phyloP scores from a whole-genome alignment of 2,888 invertebrate genomes.

The Allacma fusca region DNA sequence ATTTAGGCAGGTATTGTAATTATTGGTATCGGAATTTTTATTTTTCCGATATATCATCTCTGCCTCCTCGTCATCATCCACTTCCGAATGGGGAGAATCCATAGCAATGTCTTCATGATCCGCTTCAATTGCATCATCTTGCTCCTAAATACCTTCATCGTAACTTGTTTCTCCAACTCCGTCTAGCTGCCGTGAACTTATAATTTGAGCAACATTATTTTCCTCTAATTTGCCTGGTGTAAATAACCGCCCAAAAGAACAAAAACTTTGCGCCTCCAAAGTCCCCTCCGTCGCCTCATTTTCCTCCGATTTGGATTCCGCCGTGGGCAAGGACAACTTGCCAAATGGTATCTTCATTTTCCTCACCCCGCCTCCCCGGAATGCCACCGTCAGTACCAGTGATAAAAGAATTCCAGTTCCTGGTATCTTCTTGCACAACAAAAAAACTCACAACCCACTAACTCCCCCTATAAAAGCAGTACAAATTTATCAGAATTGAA shows the following conservation, averaged over 20 bases:
- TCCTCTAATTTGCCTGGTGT: conserved; percentile 45
- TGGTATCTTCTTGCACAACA: no score
- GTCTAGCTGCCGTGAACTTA: conserved; percentile 83
- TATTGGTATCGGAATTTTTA: no score
- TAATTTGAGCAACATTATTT: conserved; percentile 66
- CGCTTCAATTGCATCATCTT: conserved; percentile 20
- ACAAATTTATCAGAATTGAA: no score
- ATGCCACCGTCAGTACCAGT: conserved; percentile 25
- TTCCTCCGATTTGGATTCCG: background rate
- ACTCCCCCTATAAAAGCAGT: no score
- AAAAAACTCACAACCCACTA: no score
- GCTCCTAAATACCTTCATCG: conserved; percentile 62
- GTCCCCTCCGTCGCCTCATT: background rate
- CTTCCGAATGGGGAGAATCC: no score
- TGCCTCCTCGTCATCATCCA: conserved; percentile 64
- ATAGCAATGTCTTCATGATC: conserved; percentile 37
- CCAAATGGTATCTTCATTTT: conserved; percentile 37
- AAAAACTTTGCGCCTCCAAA: conserved; percentile 6
- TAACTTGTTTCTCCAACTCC: conserved; percentile 51
- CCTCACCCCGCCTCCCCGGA: background rate
- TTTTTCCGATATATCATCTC: no score
- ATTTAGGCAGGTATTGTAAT: no score
- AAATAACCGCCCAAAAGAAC: conserved; percentile 22
- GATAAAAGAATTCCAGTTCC: no score
- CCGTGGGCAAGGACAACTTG: conserved; percentile 29